Evolutionary conservation across 2,888 invertebrate genomes (phyloP).

Genomic region (Biston betularia): DNA sequence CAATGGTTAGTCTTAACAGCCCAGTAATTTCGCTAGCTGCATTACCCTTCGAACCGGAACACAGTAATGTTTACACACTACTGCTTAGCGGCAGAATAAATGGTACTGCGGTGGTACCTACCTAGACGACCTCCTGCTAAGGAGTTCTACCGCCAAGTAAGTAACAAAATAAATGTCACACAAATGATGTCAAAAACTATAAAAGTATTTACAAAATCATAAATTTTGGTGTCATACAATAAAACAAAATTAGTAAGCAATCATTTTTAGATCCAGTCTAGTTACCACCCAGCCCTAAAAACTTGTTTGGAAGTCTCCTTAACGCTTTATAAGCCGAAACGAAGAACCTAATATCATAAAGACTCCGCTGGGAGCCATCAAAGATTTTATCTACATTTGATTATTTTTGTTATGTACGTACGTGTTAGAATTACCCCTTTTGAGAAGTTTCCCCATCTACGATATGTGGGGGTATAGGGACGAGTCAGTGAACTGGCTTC

Average conservation of each 20-base stretch:
- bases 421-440: slow-evolving; percentile 34
- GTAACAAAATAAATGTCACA: too few species aligned
- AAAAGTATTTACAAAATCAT: too few species aligned
- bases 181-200: too few species aligned
- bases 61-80: too few species aligned
- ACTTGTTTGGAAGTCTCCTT: not conserved
- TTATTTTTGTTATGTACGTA: slow-evolving; percentile 36
- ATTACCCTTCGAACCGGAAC: too few species aligned
- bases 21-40: too few species aligned
- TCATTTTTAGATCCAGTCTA: not conserved
- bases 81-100: too few species aligned
- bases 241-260: not conserved
- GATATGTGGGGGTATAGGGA: not conserved
- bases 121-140: too few species aligned
- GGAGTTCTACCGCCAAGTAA: too few species aligned
- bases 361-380: slow-evolving; percentile 20
- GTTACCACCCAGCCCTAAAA: not conserved
- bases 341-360: slow-evolving; percentile 26
- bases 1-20: too few species aligned
- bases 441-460: slow-evolving; percentile 26
- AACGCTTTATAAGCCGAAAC: slow-evolving; percentile 5
- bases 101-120: too few species aligned
- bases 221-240: not conserved
- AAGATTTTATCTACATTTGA: slow-evolving; percentile 36
- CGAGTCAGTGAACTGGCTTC: slow-evolving; percentile 2